A percentile compares a stretch with the other conserved stretches of the same genome.
Evolutionary conservation across 1,140 invertebrate species (phyloP).

Genomic region (Melanaphis sacchari): DNA sequence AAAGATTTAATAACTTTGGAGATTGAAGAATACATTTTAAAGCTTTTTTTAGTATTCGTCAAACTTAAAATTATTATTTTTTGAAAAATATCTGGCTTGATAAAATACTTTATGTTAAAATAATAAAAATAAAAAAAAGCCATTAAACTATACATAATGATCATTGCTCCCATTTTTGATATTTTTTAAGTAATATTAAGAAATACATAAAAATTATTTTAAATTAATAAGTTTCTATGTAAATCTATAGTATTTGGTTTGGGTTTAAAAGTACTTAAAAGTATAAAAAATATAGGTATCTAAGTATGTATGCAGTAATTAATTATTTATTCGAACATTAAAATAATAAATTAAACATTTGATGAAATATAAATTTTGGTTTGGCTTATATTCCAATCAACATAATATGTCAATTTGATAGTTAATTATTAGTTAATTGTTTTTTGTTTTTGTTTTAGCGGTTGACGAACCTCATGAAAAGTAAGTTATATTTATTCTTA

Average conservation of each 20-base stretch:
- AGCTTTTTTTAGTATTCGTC: neutral
- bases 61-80: neutral
- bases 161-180: neutral
- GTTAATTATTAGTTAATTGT: neutral
- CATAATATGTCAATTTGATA: neutral
- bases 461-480: constrained; percentile 83
- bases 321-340: neutral
- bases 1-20: too few species aligned
- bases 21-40: too few species aligned
- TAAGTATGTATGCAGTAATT: neutral
- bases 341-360: neutral
- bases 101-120: neutral
- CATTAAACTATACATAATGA: neutral
- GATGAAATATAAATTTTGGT: neutral
- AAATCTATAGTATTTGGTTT: neutral
- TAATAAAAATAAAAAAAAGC: neutral
- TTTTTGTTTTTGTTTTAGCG: constrained; percentile 70
- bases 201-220: neutral
- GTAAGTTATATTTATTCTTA: constrained; percentile 67
- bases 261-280: too few species aligned
- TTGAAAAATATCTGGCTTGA: neutral
- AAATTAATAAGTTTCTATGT: neutral
- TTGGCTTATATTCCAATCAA: neutral
- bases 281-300: neutral
- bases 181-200: neutral